A percentile compares a stretch with the other conserved stretches of the same genome.
Evolutionary conservation across 2,113 vertebrate species (phyloP).

Genomic region (Meles meles): DNA sequence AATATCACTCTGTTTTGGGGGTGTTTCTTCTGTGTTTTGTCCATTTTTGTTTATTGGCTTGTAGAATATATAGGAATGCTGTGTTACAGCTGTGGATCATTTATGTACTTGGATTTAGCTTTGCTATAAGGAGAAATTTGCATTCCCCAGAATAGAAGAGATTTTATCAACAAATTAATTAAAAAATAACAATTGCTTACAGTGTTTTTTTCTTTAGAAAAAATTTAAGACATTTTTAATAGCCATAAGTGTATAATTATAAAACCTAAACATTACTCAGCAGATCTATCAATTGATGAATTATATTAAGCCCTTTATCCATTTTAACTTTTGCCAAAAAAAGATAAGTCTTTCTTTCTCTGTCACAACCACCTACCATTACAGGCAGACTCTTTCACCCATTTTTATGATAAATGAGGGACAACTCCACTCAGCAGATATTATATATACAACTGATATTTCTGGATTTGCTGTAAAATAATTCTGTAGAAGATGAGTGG

Average conservation of each 20-base stretch:
- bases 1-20: neutral
- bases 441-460: neutral
- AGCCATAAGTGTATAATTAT: neutral
- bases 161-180: neutral
- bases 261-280: constrained; percentile 19
- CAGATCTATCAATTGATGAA: neutral
- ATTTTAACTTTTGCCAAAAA: constrained; percentile 28
- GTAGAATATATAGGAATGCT: neutral
- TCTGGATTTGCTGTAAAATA: neutral
- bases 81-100: neutral
- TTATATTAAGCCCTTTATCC: neutral
- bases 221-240: neutral
- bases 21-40: neutral
- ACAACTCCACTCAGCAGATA: neutral
- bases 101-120: neutral
- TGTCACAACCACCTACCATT: neutral
- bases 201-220: neutral
- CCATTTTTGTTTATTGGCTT: neutral
- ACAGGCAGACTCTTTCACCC: neutral
- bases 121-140: neutral
- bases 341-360: neutral
- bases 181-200: neutral
- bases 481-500: neutral
- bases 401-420: neutral
- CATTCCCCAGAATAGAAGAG: neutral